Evolutionary conservation across 2,797 vertebrate genomes (phyloP).

Genomic region (Oophaga sylvatica): DNA sequence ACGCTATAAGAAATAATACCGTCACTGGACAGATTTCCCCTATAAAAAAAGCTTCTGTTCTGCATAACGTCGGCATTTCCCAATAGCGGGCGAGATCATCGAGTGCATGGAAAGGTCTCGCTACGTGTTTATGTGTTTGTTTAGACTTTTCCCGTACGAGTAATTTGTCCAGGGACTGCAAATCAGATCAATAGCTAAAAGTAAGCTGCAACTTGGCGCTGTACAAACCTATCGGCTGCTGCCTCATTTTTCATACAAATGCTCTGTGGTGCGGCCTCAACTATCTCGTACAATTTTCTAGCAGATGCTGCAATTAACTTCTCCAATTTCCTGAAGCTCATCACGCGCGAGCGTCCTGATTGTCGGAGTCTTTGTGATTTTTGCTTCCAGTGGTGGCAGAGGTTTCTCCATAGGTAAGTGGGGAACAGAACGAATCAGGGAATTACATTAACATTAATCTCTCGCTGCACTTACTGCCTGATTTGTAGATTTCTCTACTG

Average conservation of each 20-base stretch:
- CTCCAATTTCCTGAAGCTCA: constrained; percentile 64
- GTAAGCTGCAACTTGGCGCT: constrained; percentile 64
- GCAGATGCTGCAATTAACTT: constrained; percentile 67
- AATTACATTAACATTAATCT: constrained; percentile 52
- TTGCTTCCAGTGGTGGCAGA: constrained; percentile 48
- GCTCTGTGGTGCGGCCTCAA: constrained; percentile 66
- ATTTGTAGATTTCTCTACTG: constrained; percentile 46
- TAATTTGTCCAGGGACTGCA: constrained; percentile 64
- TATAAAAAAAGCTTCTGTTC: constrained; percentile 1
- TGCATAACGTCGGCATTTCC: constrained; percentile 1
- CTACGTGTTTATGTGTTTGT: constrained; percentile 50
- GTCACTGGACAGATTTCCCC: background rate
- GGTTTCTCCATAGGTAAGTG: constrained; percentile 19
- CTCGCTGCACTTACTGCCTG: constrained; percentile 31
- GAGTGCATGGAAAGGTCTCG: constrained; percentile 20
- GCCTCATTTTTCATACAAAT: constrained; percentile 64
- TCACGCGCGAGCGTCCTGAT: constrained; percentile 63
- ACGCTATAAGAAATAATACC: background rate
- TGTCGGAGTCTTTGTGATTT: constrained; percentile 52
- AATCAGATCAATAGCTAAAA: constrained; percentile 64
- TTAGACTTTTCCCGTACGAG: constrained; percentile 64
- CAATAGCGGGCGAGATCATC: constrained; percentile 34
- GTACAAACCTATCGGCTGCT: constrained; percentile 61
- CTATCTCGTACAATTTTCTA: constrained; percentile 68
- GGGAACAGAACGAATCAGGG: constrained; percentile 40